Conservation (phyloP, 2,113 vertebrate species). For the Gallinago undulata region DNA sequence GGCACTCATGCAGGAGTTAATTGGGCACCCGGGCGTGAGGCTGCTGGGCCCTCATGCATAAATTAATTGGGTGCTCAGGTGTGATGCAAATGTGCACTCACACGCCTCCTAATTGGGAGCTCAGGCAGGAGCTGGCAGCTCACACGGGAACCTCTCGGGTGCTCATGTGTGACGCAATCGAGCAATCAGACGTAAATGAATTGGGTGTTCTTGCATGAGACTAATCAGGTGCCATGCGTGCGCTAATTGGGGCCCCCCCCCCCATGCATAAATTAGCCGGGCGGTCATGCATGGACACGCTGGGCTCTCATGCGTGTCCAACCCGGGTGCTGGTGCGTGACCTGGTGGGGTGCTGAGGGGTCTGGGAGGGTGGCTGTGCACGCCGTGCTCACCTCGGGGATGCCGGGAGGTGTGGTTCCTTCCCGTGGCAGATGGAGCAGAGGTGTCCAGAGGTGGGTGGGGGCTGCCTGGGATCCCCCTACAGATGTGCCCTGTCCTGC, state of each 20-base stretch:
- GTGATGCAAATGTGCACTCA: not conserved
- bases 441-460: not conserved
- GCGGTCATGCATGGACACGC: not conserved
- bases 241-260: not conserved
- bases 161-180: not conserved
- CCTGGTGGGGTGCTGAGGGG: not conserved
- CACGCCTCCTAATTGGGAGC: not conserved
- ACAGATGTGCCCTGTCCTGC: not conserved
- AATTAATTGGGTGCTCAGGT: not conserved
- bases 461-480: not conserved
- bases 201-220: not conserved
- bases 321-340: not conserved
- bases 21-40: accelerated
- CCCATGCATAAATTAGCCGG: not conserved
- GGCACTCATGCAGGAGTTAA: not conserved
- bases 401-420: not conserved
- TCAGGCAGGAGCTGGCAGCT: not conserved
- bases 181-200: not conserved
- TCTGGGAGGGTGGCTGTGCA: not conserved
- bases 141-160: not conserved
- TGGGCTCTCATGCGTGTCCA: not conserved
- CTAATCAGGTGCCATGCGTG: not conserved
- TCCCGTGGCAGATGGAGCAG: not conserved
- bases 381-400: accelerated
- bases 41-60: not conserved